A percentile compares a stretch with the other conserved stretches of the same genome.
phyloP scores from a whole-genome alignment of 2,113 vertebrate species.

The Rhinoderma darwinii region DNA sequence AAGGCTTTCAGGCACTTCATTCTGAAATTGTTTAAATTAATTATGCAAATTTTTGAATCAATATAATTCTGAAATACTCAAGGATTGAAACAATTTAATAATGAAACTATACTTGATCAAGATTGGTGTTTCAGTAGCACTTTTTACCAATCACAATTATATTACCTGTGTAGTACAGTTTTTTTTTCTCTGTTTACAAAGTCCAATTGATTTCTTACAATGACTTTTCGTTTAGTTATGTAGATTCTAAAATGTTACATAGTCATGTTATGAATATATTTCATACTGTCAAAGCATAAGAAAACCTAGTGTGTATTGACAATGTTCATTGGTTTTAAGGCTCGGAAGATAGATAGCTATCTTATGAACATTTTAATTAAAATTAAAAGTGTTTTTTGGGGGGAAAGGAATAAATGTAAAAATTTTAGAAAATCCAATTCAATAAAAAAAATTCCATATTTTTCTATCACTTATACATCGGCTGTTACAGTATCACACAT shows the following conservation, averaged over 20 bases:
- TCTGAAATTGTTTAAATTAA: constrained; percentile 69
- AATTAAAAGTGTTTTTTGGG: too few relatives aligned
- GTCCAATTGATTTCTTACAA: neutral
- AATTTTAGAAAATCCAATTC: too few relatives aligned
- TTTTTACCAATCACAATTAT: constrained; percentile 65
- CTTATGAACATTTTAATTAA: too few relatives aligned
- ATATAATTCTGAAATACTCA: constrained; percentile 67
- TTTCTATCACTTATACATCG: too few relatives aligned
- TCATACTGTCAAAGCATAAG: neutral
- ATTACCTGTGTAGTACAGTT: constrained; percentile 32
- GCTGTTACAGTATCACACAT: too few relatives aligned
- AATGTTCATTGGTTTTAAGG: too few relatives aligned
- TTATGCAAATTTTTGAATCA: constrained; percentile 69
- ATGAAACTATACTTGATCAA: constrained; percentile 64
- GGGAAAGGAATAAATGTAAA: too few relatives aligned
- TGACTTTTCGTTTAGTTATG: neutral
- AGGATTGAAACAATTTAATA: constrained; percentile 69
- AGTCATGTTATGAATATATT: neutral
- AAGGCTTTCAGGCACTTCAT: constrained; percentile 64
- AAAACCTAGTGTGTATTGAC: neutral
- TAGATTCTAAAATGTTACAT: neutral
- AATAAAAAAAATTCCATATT: too few relatives aligned
- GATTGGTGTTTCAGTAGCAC: constrained; percentile 63
- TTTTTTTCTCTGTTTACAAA: neutral
- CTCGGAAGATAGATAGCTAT: too few relatives aligned